Base-by-base conservation (phyloP, 2,797 vertebrate species). In the Cynodonichthys magdalenae region DNA sequence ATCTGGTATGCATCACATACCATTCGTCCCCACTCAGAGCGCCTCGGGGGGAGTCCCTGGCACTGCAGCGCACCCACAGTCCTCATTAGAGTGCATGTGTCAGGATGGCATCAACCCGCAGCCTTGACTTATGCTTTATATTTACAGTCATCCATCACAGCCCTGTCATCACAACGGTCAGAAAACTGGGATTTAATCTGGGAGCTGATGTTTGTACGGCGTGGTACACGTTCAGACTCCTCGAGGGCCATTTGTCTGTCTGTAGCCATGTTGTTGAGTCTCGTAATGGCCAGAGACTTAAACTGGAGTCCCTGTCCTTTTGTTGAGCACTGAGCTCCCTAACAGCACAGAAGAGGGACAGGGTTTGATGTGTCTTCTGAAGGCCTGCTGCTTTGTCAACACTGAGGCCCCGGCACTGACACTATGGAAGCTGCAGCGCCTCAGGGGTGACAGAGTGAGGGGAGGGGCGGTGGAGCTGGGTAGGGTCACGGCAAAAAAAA, bases 331-430 rank as follows among this genome's bases (percentile, higher is more conserved):
- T 63, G 79, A 87, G 77, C 77, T 82, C 80, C 29, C 81, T 82
- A 80, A 86, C 76, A 82, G 81, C 81, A 71, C 61, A 65, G 85
- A 82, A 68, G 66, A 80, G 79, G 78, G 83, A 81, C 71, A 39
- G 69, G 75, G 83, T 90, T 89, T 92, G 91, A 92, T 89, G 87
- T 89, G 90, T 89, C 89, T 90, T 93, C 86, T 89, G 88, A 90
- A 89, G 88, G 87, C 87, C 86, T 59, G 87, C 85, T 87, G 87
- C 90, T 93, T 92, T 93, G 91, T 92, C 90, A 92, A 91, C 91
- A 89, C 68, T 54, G 79, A 86, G 82, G 87, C 80, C 84, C 84
- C 77, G n/a, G 62, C 82, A 74, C 82, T 89, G 86, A 90, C 85
- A 88, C 90, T 81, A 76, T 85, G 78, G 85, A 82, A 84, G 81